phyloP scores from a whole-genome alignment of 2,888 invertebrate genomes.

The Drosophila multiciliata region DNA sequence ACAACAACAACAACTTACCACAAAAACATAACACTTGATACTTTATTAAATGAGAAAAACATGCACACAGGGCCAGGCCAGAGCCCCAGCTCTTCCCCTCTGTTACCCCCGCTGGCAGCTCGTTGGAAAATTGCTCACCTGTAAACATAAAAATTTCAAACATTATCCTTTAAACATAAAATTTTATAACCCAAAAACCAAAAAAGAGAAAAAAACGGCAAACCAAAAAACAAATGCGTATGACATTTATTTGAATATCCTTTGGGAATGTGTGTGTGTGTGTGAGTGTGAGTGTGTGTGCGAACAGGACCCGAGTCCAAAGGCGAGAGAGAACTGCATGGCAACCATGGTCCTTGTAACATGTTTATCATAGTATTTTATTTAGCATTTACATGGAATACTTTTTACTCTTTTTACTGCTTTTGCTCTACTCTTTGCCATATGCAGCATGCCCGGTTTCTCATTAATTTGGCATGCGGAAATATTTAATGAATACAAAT shows the following conservation, averaged over 20 bases:
- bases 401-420: conserved; percentile 41
- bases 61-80: conserved; percentile 51
- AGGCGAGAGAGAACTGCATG: conserved; percentile 30
- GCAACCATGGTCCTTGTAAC: conserved; percentile 48
- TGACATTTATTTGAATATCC: conserved; percentile 81
- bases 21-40: conserved; percentile 79
- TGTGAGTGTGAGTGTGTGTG: not conserved
- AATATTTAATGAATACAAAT: not conserved
- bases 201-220: conserved; percentile 35
- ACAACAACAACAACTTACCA: conserved; percentile 45
- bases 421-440: conserved; percentile 32
- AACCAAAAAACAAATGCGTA: conserved; percentile 78
- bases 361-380: conserved; percentile 80
- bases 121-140: conserved; percentile 75
- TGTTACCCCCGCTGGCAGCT: conserved; percentile 8
- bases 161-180: conserved; percentile 82
- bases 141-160: conserved; percentile 80
- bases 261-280: conserved; percentile 59
- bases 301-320: conserved; percentile 15
- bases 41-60: conserved; percentile 79
- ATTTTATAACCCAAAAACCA: conserved; percentile 71
- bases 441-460: not conserved
- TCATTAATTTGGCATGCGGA: not conserved
- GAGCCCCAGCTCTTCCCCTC: not conserved
- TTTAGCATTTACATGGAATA: conserved; percentile 59